phyloP scores from a whole-genome alignment of 2,113 vertebrate species.

The Zapus hudsonius region DNA sequence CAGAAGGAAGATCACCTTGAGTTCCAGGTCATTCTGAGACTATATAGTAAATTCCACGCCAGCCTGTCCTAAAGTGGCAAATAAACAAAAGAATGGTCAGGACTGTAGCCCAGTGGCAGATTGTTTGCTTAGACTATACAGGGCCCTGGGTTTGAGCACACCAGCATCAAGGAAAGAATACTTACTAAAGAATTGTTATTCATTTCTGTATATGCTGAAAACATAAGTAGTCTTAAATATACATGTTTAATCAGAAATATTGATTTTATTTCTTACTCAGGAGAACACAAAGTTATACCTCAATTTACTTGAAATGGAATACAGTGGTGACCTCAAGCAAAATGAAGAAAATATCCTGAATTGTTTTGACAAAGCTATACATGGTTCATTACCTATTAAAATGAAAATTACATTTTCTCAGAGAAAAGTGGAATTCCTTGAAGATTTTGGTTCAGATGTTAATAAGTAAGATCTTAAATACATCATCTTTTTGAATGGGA shows the following conservation, averaged over 20 bases:
- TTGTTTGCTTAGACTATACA: not conserved
- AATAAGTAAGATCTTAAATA: constrained; percentile 89
- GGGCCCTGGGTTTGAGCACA: not conserved
- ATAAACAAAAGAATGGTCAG: not conserved
- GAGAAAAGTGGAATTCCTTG: constrained; percentile 97
- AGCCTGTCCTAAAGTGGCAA: too few relatives aligned
- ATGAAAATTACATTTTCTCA: constrained; percentile 95
- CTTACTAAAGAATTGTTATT: not conserved
- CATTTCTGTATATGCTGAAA: not conserved
- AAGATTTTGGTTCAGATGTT: constrained; percentile 98
- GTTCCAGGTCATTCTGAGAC: too few relatives aligned
- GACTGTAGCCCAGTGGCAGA: not conserved
- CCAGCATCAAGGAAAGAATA: not conserved
- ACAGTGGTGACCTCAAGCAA: constrained; percentile 93
- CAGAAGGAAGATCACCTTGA: too few relatives aligned
- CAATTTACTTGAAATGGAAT: constrained; percentile 97
- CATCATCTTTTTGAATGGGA: constrained; percentile 48
- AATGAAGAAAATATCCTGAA: constrained; percentile 95
- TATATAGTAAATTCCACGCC: too few relatives aligned
- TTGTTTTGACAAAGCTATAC: constrained; percentile 94
- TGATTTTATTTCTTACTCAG: constrained; percentile 83
- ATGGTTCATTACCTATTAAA: constrained; percentile 91
- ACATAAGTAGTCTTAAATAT: constrained; percentile 54
- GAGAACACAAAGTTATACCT: constrained; percentile 95
- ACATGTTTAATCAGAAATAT: constrained; percentile 40